Percentiles rank a stretch among this genome's conserved stretches.
These are phyloP conservation scores for Chromis chromis DNA, from an alignment of 2,797 vertebrate species.

Conservation along the genomic window DNA sequence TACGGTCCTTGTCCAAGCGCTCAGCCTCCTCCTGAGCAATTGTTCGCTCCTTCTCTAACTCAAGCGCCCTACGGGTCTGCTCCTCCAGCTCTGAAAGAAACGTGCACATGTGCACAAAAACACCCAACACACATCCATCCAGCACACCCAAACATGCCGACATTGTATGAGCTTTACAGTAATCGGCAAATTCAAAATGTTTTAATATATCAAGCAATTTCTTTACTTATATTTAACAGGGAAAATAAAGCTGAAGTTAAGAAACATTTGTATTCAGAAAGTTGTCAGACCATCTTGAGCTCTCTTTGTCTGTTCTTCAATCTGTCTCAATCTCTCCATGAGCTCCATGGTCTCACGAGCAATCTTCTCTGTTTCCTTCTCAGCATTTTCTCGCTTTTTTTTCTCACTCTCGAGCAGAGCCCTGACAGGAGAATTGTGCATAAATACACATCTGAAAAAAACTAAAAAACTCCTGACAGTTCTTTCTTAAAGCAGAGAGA, in stretches of 20 bases:
- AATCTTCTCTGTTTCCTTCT: slow-evolving; percentile 98
- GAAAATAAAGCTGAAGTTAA: slow-evolving; percentile 40
- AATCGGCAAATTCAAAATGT: slow-evolving; percentile 23
- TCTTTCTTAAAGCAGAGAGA: slow-evolving; percentile 71
- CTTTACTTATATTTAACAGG: slow-evolving; percentile 43
- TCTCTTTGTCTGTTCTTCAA: slow-evolving; percentile 97
- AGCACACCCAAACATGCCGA: slow-evolving; percentile 2
- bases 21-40: slow-evolving; percentile 93
- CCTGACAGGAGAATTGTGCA: slow-evolving; percentile 84
- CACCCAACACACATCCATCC: slow-evolving; percentile 6
- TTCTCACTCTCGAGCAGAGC: slow-evolving; percentile 97
- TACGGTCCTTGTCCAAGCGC: slow-evolving; percentile 91
- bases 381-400: slow-evolving; percentile 96
- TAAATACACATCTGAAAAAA: slow-evolving; percentile 73
- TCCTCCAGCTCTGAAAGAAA: slow-evolving; percentile 92
- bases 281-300: slow-evolving; percentile 92
- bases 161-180: slow-evolving; percentile 15
- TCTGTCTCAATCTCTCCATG: slow-evolving; percentile 93
- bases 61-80: slow-evolving; percentile 92
- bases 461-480: slow-evolving; percentile 62
- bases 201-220: slow-evolving; percentile 5
- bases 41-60: slow-evolving; percentile 93
- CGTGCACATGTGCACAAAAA: slow-evolving; percentile 5
- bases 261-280: slow-evolving; percentile 67
- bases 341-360: slow-evolving; percentile 96